Base-by-base conservation (phyloP, 1,140 invertebrate species). In the Neodiprion pinetum region DNA sequence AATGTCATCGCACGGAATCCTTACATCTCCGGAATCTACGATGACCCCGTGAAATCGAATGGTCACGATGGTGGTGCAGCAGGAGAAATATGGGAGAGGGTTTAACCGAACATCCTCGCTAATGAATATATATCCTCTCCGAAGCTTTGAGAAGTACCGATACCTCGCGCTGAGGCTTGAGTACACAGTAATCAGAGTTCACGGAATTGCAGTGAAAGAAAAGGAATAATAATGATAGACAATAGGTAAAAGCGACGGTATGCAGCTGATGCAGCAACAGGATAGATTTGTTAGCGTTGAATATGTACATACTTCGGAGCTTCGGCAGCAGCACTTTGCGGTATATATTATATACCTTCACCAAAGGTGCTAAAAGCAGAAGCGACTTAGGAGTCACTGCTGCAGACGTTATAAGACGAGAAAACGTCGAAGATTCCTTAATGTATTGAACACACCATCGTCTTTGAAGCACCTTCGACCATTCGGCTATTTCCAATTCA, bases 341-440 rank as follows among this genome's bases (percentile, higher is more conserved):
- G 28, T 40, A 40, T 40, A 40, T 40, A 40, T 5, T 5, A 40
- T 40, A 40, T 40, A 40, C 28, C 28, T 40, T 40, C 28, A 17
- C 53, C 28, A 40, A 61, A 61, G 53, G 53, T 61, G 53, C 53
- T 61, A 61, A 61, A 61, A 61, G 53, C 53, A 61, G n/a, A 12
- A 61, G 53, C 53, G 53, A 14, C 53, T 61, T 17, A 61, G 7
- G 11, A 61, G 53, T 61, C 53, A 14, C 53, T 12, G 11, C 53
- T 61, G 11, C 53, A 17, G 28, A 40, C 28, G 53, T 61, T 12
- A 12, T 61, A 61, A 40, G 28, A 40, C 28, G 28, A 40, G 11
- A 12, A 61, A 61, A 61, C 53, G 53, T 61, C 53, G 53, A 61
- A 61, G 53, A 61, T 61, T 61, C 53, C n/a, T 61, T 61, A 61